Evolutionary conservation across 2,797 vertebrate species (phyloP), one percentile per base, ranked within the genome.

Genomic region (Champsocephalus esox): DNA sequence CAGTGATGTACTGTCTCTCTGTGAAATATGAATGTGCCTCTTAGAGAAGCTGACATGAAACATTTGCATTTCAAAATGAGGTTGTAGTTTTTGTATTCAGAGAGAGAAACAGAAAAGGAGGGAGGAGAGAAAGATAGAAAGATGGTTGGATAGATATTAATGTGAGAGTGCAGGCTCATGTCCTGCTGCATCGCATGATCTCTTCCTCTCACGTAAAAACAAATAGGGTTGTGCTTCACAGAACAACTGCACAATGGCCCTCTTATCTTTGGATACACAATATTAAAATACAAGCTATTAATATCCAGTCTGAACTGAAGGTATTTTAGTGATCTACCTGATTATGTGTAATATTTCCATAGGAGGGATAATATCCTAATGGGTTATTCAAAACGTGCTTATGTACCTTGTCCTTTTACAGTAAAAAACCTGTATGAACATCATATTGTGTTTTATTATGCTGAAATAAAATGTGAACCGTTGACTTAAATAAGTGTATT

Each of bases 41-140:
- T 17, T 38, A 9, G 34, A 38, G 34, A 38, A 5, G 0, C 6
- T 38, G 11, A 3, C 4, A 11, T 16, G 0, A 60, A 21, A n/a
- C 4, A 79, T 82, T 81, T 86, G 64, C 49, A 68, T 84, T 34
- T 46, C 7, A 14, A 24, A 80, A 83, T 58, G 10, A 63, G 64
- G 67, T 58, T 73, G 45, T 69, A 2, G 9, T n/a, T 11, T 32
- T 28, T 44, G 12, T 17, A 14, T 21, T 12, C 0, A 12, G 46
- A 24, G 60, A 17, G 60, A 17, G 50, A 75, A 9, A 38, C 44
- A 21, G 12, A 55, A 1, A 44, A 34, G 66, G 66, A 38, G 21
- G 5, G 1, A 3, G 32, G 16, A 32, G 16, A 13, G 0, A 70
- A 62, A 38, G 6, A 38, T 9, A 7, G 34, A 38, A 38, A 38